Percentiles rank a stretch among this genome's conserved stretches.
Evolutionary conservation across 2,797 vertebrate species (phyloP).

Genomic region (Apogon hyalosoma): DNA sequence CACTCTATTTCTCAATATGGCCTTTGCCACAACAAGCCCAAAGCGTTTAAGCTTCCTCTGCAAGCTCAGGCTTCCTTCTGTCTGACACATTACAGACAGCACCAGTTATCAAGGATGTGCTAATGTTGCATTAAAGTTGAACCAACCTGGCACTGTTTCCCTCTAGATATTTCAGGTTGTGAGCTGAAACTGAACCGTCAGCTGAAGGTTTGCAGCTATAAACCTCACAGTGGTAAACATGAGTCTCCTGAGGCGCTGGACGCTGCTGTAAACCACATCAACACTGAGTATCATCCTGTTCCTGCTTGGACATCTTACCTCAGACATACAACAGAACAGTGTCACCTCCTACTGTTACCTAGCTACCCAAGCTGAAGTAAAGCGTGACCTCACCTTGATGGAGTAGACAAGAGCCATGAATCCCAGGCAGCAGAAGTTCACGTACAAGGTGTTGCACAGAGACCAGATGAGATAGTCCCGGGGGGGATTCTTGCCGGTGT

Average conservation of each 20-base stretch:
- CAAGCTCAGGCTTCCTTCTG: background rate
- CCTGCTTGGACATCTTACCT: background rate
- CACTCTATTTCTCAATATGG: background rate
- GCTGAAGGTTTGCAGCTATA: too few species aligned
- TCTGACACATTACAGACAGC: background rate
- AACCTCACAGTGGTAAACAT: background rate
- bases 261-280: background rate
- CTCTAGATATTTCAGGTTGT: too few species aligned
- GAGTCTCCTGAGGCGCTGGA: background rate
- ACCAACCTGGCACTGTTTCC: background rate
- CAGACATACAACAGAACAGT: background rate
- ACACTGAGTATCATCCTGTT: background rate
- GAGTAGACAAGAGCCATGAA: conserved; percentile 89
- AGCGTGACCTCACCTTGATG: conserved; percentile 83
- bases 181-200: too few species aligned
- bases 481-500: conserved; percentile 69
- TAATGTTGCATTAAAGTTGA: background rate
- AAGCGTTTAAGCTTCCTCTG: background rate
- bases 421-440: conserved; percentile 91
- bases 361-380: too few species aligned
- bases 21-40: background rate
- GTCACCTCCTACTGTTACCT: background rate
- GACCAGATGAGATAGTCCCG: conserved; percentile 89
- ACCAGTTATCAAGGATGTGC: background rate
- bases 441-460: conserved; percentile 86